Base-by-base conservation (phyloP, 2,797 vertebrate genomes). In the Liasis olivaceus region DNA sequence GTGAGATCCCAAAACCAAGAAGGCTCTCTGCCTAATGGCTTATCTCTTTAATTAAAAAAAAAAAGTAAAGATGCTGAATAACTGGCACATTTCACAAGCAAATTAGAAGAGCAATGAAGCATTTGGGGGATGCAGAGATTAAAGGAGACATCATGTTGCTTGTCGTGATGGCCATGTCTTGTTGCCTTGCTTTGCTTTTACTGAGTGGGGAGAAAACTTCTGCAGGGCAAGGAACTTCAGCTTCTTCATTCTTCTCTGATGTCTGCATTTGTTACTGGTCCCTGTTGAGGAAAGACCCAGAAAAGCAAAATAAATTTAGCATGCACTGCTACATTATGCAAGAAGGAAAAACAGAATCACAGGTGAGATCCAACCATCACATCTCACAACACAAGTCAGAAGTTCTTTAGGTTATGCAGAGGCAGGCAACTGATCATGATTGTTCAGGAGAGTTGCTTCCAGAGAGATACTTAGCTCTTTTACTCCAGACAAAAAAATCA, bases 1-100 rank as follows among this genome's bases (percentile, higher is more conserved):
- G 54, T 87, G 15, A 94, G 85, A n/a, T 7, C 54, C 20, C 91
- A 84, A 94, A 89, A 94, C 85, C n/a, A 7, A 66, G 91, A 88
- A 4, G 47, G 7, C 51, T 90, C 91, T 94, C 17, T 15, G 11
- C 5, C 42, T 14, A 60, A 89, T 2, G 56, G 13, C 93, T 94
- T 77, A 1, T 66, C n/a, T 24, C 5, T 3, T 1, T 89, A n/a
- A 81, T 89, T 94, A 28, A 42, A 84, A 87, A 72, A 69, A 42
- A 90, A 63, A 26, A 28, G 72, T 64, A 12, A n/a, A 28, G 77
- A 59, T 28, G 3, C 90, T 42, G 60, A 87, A 90, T 87, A 92
- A 93, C 89, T 58, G 87, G 42, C 36, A 77, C 84, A 31, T 60
- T 91, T 54, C 58, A 56, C 93, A 95, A 92, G 69, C 2, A 51